A percentile compares a stretch with the other conserved stretches of the same genome.
These are phyloP conservation scores for Malurus cyaneus DNA, from an alignment of 2,113 vertebrate genomes.

Conservation along the genomic window DNA sequence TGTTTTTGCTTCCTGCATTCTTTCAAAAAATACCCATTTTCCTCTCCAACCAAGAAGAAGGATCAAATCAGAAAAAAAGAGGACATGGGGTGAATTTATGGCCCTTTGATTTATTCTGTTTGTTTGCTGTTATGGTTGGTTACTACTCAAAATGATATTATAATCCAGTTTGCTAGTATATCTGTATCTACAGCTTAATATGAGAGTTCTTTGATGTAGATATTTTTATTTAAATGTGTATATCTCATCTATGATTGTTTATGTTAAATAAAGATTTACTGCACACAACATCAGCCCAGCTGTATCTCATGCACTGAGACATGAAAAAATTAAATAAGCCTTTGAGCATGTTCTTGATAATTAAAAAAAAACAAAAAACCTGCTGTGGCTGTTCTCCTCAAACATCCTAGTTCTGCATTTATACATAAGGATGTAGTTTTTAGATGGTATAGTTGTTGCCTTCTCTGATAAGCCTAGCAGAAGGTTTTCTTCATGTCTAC, in stretches of 20 bases:
- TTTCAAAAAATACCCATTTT: neutral
- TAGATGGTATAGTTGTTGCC: neutral
- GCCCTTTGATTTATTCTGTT: neutral
- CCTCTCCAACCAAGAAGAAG: neutral
- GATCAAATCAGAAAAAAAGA: neutral
- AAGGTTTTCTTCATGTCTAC: neutral
- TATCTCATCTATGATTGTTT: neutral
- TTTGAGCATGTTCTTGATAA: neutral
- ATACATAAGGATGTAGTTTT: neutral
- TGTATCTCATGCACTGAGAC: neutral
- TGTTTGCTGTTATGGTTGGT: neutral
- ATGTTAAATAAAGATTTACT: neutral
- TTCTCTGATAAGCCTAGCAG: neutral
- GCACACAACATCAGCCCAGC: neutral
- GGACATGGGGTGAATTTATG: neutral
- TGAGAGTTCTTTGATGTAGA: neutral
- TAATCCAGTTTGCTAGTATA: neutral
- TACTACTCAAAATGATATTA: neutral
- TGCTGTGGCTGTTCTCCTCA: neutral
- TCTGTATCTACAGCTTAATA: neutral
- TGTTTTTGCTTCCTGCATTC: neutral
- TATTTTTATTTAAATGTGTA: neutral
- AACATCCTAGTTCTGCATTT: neutral
- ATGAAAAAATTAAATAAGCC: neutral
- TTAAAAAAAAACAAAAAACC: neutral